Conservation (phyloP, 2,888 invertebrate species). For the Onchidella celtica region DNA sequence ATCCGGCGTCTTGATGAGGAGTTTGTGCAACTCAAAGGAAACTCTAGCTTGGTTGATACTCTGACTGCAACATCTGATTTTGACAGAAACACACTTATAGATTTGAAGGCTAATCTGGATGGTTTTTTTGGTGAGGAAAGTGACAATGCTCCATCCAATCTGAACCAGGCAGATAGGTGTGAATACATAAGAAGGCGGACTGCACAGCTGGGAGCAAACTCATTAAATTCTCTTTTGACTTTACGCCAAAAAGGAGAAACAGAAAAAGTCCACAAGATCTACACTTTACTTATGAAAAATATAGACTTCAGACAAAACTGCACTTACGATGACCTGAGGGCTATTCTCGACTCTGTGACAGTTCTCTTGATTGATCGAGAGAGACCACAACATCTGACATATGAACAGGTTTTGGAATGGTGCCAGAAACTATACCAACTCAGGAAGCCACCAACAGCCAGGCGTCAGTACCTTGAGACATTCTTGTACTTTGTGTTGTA, state of each 20-base stretch:
- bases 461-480: slow-evolving; percentile 53
- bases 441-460: background rate
- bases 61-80: slow-evolving; percentile 11
- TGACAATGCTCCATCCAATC: slow-evolving; percentile 36
- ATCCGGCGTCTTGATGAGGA: slow-evolving; percentile 59
- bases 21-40: slow-evolving; percentile 58
- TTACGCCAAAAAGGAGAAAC: slow-evolving; percentile 40
- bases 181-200: slow-evolving; percentile 57
- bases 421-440: slow-evolving; percentile 7
- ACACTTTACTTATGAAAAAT: background rate
- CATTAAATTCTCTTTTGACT: slow-evolving; percentile 48
- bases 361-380: slow-evolving; percentile 4
- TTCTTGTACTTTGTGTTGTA: slow-evolving; percentile 58
- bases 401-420: slow-evolving; percentile 27
- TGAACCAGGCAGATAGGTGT: slow-evolving; percentile 51
- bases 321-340: slow-evolving; percentile 20
- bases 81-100: slow-evolving; percentile 47
- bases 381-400: background rate
- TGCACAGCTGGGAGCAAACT: slow-evolving; percentile 54
- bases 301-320: background rate
- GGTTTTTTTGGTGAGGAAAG: slow-evolving; percentile 62
- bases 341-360: slow-evolving; percentile 25
- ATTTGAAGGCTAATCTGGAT: slow-evolving; percentile 59
- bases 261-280: background rate
- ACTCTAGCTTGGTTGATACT: slow-evolving; percentile 11